These are phyloP conservation scores for Meriones unguiculatus DNA, from an alignment of 2,113 vertebrate genomes.

Conservation along the genomic window DNA sequence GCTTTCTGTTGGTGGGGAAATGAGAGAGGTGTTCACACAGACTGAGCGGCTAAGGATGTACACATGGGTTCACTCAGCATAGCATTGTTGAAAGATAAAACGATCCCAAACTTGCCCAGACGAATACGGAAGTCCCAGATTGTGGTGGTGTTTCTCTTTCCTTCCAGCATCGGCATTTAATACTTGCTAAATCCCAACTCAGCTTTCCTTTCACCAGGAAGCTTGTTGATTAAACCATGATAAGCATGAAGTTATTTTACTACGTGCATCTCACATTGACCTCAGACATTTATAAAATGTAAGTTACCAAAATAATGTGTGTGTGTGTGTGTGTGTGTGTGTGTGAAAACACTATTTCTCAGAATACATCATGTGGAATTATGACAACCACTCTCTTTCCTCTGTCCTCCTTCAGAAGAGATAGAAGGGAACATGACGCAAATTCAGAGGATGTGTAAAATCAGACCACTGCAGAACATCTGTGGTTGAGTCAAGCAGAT, in stretches of 20 bases:
- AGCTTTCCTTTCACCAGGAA: background rate
- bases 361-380: background rate
- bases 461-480: background rate
- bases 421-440: background rate
- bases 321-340: background rate
- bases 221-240: background rate
- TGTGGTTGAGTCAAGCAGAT: slow-evolving; percentile 31
- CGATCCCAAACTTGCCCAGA: background rate
- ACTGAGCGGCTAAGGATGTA: background rate
- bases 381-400: background rate
- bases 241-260: background rate
- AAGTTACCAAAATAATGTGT: background rate
- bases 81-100: background rate
- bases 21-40: background rate
- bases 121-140: background rate
- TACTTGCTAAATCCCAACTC: background rate
- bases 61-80: background rate
- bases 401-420: background rate
- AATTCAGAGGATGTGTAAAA: slow-evolving; percentile 2
- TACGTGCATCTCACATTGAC: slow-evolving; percentile 29
- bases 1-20: background rate
- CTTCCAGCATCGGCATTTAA: background rate
- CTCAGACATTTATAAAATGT: background rate
- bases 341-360: background rate
- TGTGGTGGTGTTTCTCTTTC: background rate